These are phyloP conservation scores for Manis crassicaudata DNA, from an alignment of 2,797 vertebrate species.

Conservation along the genomic window DNA sequence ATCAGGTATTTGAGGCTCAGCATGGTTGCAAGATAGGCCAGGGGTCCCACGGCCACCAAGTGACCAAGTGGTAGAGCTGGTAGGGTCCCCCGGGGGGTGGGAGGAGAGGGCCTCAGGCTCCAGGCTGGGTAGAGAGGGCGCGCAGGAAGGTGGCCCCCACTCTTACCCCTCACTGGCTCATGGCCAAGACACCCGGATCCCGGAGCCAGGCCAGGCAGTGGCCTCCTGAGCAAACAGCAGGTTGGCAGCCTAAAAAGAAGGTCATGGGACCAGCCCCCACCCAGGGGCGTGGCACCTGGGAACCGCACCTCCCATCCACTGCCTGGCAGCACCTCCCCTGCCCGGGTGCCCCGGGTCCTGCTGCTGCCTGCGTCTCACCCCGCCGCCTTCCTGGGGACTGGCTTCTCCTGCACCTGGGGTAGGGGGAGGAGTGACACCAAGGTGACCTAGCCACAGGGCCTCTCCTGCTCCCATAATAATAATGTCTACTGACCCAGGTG, in stretches of 20 bases:
- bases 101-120: background rate
- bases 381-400: background rate
- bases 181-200: constrained; percentile 74
- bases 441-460: background rate
- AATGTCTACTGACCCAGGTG: background rate
- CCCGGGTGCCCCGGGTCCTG: background rate
- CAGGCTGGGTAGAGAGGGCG: background rate
- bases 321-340: background rate
- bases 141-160: background rate
- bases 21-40: background rate
- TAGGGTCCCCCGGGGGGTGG: background rate
- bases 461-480: background rate
- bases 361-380: background rate
- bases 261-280: constrained; percentile 24
- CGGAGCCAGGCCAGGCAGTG: constrained; percentile 62
- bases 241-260: constrained; percentile 58
- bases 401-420: background rate
- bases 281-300: background rate
- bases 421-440: background rate
- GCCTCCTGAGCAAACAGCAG: constrained; percentile 75
- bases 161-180: constrained; percentile 31
- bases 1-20: background rate
- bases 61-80: background rate
- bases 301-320: background rate
- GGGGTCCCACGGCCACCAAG: background rate